phyloP scores from a whole-genome alignment of 2,888 invertebrate genomes.

The Anaspis maculata region DNA sequence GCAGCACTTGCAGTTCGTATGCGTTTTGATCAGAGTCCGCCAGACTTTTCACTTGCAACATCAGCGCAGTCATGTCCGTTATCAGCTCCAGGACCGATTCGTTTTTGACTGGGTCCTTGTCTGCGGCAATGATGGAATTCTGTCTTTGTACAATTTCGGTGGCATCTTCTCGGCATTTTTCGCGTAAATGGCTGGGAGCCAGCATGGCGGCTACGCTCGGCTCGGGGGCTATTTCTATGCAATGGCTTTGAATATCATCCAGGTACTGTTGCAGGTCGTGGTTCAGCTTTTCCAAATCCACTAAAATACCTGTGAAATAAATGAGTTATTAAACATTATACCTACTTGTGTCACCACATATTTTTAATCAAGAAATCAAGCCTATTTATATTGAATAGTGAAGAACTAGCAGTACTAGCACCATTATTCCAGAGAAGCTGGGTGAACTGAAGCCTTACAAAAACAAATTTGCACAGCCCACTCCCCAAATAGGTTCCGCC shows the following conservation, averaged over 20 bases:
- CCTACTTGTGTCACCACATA: no score
- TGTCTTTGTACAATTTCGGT: slow-evolving; percentile 69
- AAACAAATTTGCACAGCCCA: no score
- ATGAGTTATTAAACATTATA: no score
- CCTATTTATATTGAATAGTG: no score
- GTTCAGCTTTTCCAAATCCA: slow-evolving; percentile 88
- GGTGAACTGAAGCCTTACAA: no score
- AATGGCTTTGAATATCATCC: slow-evolving; percentile 74
- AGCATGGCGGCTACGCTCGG: slow-evolving; percentile 80
- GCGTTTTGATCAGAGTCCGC: slow-evolving; percentile 78
- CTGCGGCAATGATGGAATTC: slow-evolving; percentile 50
- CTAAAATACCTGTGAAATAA: slow-evolving; percentile 65
- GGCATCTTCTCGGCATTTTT: slow-evolving; percentile 81
- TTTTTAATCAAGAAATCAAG: no score
- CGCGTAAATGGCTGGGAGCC: slow-evolving; percentile 79
- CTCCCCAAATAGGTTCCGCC: no score
- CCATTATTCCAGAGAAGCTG: no score
- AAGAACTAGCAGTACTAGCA: no score
- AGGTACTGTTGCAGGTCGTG: slow-evolving; percentile 78
- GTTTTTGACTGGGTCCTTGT: slow-evolving; percentile 45
- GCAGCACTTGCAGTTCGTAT: slow-evolving; percentile 81
- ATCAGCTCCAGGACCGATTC: slow-evolving; percentile 67
- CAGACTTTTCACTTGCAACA: slow-evolving; percentile 77
- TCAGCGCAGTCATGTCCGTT: slow-evolving; percentile 79
- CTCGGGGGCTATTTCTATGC: slow-evolving; percentile 81